These are phyloP conservation scores for Drosophila nasuta DNA, from an alignment of 1,140 invertebrate species.

Conservation along the genomic window DNA sequence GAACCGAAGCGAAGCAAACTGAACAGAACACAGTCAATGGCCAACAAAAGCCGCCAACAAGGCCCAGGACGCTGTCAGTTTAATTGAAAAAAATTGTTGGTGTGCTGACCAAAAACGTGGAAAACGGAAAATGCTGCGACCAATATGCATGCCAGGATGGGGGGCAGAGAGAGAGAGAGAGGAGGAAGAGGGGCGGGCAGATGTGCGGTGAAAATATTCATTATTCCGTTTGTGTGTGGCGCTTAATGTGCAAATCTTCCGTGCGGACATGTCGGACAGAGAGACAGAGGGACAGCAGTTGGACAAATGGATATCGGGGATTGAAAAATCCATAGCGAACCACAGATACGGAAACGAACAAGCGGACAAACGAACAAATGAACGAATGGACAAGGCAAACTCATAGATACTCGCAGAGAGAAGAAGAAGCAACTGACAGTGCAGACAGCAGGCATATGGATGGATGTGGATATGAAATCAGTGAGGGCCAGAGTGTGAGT, in stretches of 20 bases:
- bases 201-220: slow-evolving; percentile 68
- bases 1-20: background rate
- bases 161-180: background rate
- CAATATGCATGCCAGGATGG: background rate
- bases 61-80: slow-evolving; percentile 66
- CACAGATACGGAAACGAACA: slow-evolving; percentile 72
- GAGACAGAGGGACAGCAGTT: slow-evolving; percentile 56
- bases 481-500: slow-evolving; percentile 6
- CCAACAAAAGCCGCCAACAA: slow-evolving; percentile 50
- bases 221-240: slow-evolving; percentile 79
- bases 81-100: slow-evolving; percentile 72
- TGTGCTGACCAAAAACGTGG: slow-evolving; percentile 39
- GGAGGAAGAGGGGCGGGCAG: background rate
- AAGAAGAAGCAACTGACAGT: slow-evolving; percentile 25
- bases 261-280: slow-evolving; percentile 75
- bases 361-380: slow-evolving; percentile 5
- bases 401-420: slow-evolving; percentile 51
- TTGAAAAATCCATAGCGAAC: slow-evolving; percentile 84
- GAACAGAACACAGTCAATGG: slow-evolving; percentile 21
- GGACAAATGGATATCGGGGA: slow-evolving; percentile 77
- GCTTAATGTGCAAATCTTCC: slow-evolving; percentile 83
- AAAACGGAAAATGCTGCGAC: slow-evolving; percentile 48
- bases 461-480: slow-evolving; percentile 36
- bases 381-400: slow-evolving; percentile 51
- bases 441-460: slow-evolving; percentile 29